Percentiles rank a stretch among this genome's conserved stretches.
Conservation (phyloP, 2,797 vertebrate genomes). For the Hapalemur alaotrensis region DNA sequence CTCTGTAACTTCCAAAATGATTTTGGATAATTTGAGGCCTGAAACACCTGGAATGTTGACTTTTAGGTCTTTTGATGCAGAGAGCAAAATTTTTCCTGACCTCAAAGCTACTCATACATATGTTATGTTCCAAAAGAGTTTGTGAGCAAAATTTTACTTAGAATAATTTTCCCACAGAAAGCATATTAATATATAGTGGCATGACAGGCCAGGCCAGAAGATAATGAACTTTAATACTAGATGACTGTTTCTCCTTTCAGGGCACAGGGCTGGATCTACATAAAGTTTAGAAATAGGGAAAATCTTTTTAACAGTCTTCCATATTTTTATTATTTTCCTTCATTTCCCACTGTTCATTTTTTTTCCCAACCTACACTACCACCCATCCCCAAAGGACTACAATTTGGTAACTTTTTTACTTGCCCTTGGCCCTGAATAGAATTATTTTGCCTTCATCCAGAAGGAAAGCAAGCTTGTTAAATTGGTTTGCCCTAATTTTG, state of each 20-base stretch:
- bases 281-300: neutral
- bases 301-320: neutral
- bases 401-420: neutral
- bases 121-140: neutral
- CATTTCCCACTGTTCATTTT: neutral
- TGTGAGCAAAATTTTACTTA: neutral
- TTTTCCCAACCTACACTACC: neutral
- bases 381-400: neutral
- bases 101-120: neutral
- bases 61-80: neutral
- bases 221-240: neutral
- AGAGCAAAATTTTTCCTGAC: neutral
- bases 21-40: neutral
- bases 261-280: neutral
- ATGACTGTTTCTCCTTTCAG: neutral
- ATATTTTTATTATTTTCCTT: neutral
- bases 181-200: neutral
- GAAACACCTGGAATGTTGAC: neutral
- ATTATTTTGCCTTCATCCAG: neutral
- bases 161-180: constrained; percentile 35
- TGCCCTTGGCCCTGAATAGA: neutral
- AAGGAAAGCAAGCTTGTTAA: neutral
- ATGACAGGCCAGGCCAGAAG: neutral
- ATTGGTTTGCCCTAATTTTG: neutral
- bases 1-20: neutral